phyloP scores from a whole-genome alignment of 1,140 invertebrate genomes.

The Aphaenogaster rudis region DNA sequence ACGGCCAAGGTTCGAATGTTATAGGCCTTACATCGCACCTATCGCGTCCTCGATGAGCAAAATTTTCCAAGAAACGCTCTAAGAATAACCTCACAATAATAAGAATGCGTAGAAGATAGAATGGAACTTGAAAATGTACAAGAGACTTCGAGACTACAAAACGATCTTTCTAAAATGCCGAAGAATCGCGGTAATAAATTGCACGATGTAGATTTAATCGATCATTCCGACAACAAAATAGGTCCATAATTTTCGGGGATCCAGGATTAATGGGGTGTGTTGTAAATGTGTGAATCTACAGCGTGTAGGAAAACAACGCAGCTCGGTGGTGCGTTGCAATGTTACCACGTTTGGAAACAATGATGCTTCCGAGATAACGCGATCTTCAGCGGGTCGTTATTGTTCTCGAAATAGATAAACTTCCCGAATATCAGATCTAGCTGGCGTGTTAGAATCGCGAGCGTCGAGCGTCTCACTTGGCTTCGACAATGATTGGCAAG shows the following conservation, averaged over 20 bases:
- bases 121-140: background rate
- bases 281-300: slow-evolving; percentile 18
- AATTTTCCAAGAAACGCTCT: slow-evolving; percentile 27
- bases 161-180: background rate
- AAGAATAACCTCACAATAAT: background rate
- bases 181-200: background rate
- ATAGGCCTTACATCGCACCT: slow-evolving; percentile 73
- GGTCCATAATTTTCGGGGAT: slow-evolving; percentile 30
- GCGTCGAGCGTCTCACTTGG: slow-evolving; percentile 6
- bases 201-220: background rate
- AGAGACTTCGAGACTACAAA: background rate
- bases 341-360: slow-evolving; percentile 3
- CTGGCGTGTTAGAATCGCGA: background rate
- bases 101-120: background rate
- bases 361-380: background rate
- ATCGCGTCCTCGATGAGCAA: slow-evolving; percentile 30
- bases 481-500: slow-evolving; percentile 57
- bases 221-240: slow-evolving; percentile 32
- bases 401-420: background rate
- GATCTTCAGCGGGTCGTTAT: background rate
- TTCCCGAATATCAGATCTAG: background rate
- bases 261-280: slow-evolving; percentile 10
- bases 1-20: slow-evolving; percentile 84
- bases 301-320: background rate
- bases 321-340: background rate